Evolutionary conservation across 2,888 invertebrate species (phyloP).

Genomic region (Mesoligia furuncula): DNA sequence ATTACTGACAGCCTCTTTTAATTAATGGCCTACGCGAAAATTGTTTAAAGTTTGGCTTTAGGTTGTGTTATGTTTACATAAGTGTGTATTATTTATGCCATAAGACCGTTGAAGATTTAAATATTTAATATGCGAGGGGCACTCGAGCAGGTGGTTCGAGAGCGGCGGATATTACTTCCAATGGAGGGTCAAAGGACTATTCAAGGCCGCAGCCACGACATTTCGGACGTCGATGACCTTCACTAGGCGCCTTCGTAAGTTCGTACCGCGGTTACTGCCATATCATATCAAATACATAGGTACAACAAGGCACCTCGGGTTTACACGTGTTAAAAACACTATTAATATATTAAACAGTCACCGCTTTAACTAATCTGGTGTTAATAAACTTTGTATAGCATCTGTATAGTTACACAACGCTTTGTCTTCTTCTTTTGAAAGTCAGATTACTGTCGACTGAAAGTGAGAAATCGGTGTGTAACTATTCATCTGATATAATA

Average conservation of each 20-base stretch:
- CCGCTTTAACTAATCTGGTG: neutral
- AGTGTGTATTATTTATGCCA: conserved; percentile 35
- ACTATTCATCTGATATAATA: too few species aligned
- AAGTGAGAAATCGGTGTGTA: too few species aligned
- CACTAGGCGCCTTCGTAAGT: conserved; percentile 73
- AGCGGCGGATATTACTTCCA: conserved; percentile 78
- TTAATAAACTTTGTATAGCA: too few species aligned
- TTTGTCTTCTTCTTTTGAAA: too few species aligned
- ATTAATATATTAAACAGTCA: conserved; percentile 5
- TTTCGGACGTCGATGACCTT: conserved; percentile 83
- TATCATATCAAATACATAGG: conserved; percentile 39
- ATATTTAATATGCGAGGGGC: conserved; percentile 74
- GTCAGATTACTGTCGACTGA: too few species aligned
- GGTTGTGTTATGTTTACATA: conserved; percentile 38
- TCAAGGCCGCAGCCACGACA: conserved; percentile 84
- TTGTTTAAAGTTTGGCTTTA: neutral
- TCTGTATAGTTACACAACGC: too few species aligned
- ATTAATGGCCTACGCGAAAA: conserved; percentile 2
- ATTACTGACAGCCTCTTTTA: neutral
- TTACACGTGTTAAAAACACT: conserved; percentile 27
- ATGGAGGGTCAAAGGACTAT: conserved; percentile 85
- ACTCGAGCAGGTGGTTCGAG: conserved; percentile 83
- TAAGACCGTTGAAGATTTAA: conserved; percentile 68
- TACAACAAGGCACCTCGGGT: conserved; percentile 32
- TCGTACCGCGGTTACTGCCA: conserved; percentile 52